phyloP scores from a whole-genome alignment of 2,888 invertebrate genomes.

The Maniola hyperantus region DNA sequence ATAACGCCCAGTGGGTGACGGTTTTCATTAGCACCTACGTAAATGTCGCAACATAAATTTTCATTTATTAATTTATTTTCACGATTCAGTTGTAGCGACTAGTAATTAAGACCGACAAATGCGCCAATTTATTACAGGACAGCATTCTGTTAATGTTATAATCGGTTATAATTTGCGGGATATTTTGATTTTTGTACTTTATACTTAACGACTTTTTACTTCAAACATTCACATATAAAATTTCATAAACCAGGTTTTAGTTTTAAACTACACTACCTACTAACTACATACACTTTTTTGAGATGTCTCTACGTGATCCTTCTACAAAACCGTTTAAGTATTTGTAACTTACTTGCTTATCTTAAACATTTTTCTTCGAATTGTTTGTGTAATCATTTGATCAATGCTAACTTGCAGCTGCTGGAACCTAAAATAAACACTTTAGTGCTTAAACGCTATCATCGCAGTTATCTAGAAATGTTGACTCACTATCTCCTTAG shows the following conservation, averaged over 20 bases:
- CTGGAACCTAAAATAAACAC: slow-evolving; percentile 20
- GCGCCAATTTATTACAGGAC: slow-evolving; percentile 17
- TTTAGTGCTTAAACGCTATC: slow-evolving; percentile 16
- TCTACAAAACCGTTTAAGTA: too few relatives aligned
- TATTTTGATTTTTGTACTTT: not conserved
- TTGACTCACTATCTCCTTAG: slow-evolving; percentile 32
- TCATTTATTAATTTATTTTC: slow-evolving; percentile 23
- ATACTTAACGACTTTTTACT: not conserved
- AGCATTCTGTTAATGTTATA: not conserved
- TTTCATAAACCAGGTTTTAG: too few relatives aligned
- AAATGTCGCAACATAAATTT: slow-evolving; percentile 18
- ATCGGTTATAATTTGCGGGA: not conserved
- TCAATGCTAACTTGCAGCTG: slow-evolving; percentile 16
- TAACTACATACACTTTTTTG: too few relatives aligned
- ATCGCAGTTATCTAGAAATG: slow-evolving; percentile 26
- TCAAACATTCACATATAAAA: not conserved
- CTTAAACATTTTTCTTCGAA: too few relatives aligned
- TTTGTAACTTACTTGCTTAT: too few relatives aligned
- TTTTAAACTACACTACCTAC: too few relatives aligned
- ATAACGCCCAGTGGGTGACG: slow-evolving; percentile 27
- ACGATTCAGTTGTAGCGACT: slow-evolving; percentile 11
- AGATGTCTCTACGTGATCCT: too few relatives aligned
- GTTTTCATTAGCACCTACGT: slow-evolving; percentile 26
- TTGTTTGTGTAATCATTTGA: too few relatives aligned
- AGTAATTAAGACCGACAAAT: slow-evolving; percentile 12